These are phyloP conservation scores for Hydriomena furcata DNA, from an alignment of 2,888 invertebrate species.

Conservation along the genomic window DNA sequence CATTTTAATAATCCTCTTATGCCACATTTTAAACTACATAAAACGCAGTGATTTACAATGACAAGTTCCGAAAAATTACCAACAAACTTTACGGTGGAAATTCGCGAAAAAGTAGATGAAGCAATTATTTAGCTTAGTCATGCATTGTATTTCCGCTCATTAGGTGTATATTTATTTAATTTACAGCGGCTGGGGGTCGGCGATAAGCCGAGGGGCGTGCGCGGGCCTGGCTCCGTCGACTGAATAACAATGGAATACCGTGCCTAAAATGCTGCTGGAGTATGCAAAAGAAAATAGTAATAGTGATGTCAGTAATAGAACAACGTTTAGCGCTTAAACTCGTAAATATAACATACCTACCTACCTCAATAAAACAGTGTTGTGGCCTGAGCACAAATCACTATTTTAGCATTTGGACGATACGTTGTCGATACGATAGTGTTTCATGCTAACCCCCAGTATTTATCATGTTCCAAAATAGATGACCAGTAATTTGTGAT, in stretches of 20 bases:
- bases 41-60: conserved; percentile 17
- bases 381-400: too few species aligned
- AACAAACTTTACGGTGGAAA: conserved; percentile 38
- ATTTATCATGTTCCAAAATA: too few species aligned
- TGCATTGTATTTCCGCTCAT: conserved; percentile 82
- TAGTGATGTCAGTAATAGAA: conserved; percentile 25
- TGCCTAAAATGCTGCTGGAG: conserved; percentile 67
- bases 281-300: conserved; percentile 50
- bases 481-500: too few species aligned
- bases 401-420: too few species aligned
- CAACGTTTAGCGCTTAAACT: neutral
- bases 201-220: conserved; percentile 80
- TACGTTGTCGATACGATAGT: too few species aligned
- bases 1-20: conserved; percentile 11
- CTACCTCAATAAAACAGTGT: too few species aligned
- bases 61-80: conserved; percentile 19
- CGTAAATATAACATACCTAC: too few species aligned
- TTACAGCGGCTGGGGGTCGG: conserved; percentile 78
- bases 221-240: conserved; percentile 68
- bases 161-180: conserved; percentile 83
- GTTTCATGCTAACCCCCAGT: too few species aligned
- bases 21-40: conserved; percentile 7
- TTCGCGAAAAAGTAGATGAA: conserved; percentile 61
- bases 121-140: conserved; percentile 78
- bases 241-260: conserved; percentile 79